These are phyloP conservation scores for Platysternon megacephalum DNA, from an alignment of 2,113 vertebrate species.

Conservation along the genomic window DNA sequence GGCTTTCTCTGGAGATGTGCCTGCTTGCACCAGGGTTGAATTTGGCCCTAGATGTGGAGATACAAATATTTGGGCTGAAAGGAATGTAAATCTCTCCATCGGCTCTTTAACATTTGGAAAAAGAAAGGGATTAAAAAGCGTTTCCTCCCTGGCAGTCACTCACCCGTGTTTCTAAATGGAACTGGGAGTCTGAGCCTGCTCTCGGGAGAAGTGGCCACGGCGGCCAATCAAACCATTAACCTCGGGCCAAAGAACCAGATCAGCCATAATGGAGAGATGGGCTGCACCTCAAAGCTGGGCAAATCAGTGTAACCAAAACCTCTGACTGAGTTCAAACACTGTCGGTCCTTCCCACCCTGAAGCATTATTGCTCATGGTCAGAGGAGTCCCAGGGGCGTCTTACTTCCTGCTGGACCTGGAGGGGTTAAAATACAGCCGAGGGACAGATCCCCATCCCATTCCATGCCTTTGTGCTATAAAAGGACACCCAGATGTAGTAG, in stretches of 20 bases:
- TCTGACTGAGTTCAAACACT: too few species aligned
- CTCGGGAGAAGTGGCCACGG: not conserved
- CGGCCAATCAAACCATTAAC: not conserved
- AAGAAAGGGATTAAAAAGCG: not conserved
- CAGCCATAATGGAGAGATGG: too few species aligned
- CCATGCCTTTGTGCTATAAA: too few species aligned
- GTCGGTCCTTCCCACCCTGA: too few species aligned
- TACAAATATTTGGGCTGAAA: not conserved
- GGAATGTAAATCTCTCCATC: not conserved
- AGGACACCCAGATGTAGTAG: not conserved
- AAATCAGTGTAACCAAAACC: too few species aligned
- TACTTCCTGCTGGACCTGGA: not conserved
- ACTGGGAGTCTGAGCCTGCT: not conserved
- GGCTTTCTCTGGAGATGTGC: not conserved
- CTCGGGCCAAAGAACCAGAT: not conserved
- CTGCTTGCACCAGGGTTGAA: not conserved
- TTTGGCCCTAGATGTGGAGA: rapidly evolving
- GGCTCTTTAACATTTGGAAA: not conserved
- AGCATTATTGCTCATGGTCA: too few species aligned
- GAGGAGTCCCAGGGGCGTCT: not conserved
- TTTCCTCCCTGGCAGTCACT: not conserved
- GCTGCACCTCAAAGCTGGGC: too few species aligned
- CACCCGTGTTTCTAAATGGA: not conserved
- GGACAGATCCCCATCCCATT: too few species aligned
- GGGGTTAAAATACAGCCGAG: too few species aligned